Conservation (phyloP, 2,797 vertebrate genomes). For the Pangasius mekongensis region DNA sequence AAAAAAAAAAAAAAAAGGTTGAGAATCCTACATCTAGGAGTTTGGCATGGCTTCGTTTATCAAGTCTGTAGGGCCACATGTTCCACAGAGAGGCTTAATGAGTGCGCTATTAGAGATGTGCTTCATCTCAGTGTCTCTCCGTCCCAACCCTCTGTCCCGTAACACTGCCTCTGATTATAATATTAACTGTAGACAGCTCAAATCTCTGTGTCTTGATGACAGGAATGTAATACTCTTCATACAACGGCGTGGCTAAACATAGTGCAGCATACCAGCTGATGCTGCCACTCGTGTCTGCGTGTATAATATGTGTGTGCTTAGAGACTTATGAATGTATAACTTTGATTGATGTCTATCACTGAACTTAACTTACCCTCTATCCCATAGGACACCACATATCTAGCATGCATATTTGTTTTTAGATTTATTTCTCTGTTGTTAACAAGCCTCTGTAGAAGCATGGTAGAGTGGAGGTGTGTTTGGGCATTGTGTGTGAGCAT, state of each 20-base stretch:
- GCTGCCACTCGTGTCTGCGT: conserved; percentile 56
- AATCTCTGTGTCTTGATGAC: conserved; percentile 66
- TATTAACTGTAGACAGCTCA: conserved; percentile 70
- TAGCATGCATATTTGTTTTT: background rate
- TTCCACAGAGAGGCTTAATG: conserved; percentile 12
- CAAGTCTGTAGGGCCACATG: background rate
- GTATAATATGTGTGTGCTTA: background rate
- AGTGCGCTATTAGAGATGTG: conserved; percentile 21
- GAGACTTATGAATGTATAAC: conserved; percentile 29
- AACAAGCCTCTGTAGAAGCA: background rate
- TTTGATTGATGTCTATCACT: conserved; percentile 7
- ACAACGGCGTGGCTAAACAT: conserved; percentile 66
- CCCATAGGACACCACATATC: background rate
- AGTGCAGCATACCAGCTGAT: conserved; percentile 64
- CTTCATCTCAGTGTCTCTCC: conserved; percentile 5
- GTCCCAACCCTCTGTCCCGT: conserved; percentile 32
- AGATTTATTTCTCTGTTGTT: background rate
- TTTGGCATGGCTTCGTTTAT: conserved; percentile 7
- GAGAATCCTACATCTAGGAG: background rate
- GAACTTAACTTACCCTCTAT: conserved; percentile 5
- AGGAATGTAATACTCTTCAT: conserved; percentile 67
- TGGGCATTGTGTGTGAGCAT: background rate
- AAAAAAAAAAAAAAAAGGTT: conserved; percentile 1
- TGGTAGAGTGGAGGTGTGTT: background rate
- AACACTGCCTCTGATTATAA: conserved; percentile 63